These are phyloP conservation scores for Ceratina japonica DNA, from an alignment of 1,140 invertebrate species.

Conservation along the genomic window DNA sequence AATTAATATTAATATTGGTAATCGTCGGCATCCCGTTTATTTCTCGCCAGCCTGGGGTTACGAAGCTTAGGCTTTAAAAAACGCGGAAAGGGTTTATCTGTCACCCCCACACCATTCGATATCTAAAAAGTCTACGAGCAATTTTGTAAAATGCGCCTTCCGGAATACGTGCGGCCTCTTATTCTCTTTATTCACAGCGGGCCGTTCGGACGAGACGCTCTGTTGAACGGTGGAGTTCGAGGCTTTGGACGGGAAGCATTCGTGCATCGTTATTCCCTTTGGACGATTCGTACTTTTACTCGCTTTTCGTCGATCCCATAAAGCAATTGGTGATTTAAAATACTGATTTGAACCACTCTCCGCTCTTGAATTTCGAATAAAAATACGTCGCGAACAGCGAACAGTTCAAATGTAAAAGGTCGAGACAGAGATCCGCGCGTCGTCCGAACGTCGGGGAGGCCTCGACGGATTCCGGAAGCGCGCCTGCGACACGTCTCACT, in stretches of 20 bases:
- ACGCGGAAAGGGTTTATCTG: not conserved
- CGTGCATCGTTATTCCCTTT: not conserved
- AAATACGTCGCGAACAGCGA: not conserved
- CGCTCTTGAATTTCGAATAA: not conserved
- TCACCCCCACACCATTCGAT: not conserved
- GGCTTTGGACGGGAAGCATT: slow-evolving; percentile 12
- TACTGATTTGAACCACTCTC: too few relatives aligned
- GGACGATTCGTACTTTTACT: not conserved
- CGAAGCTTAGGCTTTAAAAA: slow-evolving; percentile 54
- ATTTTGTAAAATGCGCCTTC: slow-evolving; percentile 7
- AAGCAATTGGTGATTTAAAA: not conserved
- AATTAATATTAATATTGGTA: slow-evolving; percentile 62
- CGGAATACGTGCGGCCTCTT: not conserved
- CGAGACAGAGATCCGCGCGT: slow-evolving; percentile 16
- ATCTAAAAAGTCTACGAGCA: slow-evolving; percentile 40
- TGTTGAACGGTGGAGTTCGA: not conserved
- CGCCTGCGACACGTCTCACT: slow-evolving; percentile 19
- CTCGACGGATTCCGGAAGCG: not conserved
- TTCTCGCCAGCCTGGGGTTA: slow-evolving; percentile 47
- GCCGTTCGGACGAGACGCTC: slow-evolving; percentile 7
- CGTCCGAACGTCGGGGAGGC: slow-evolving; percentile 6
- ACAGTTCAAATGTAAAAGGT: not conserved
- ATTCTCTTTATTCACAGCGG: not conserved
- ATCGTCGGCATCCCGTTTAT: slow-evolving; percentile 52
- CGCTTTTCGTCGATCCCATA: too few relatives aligned